phyloP scores from a whole-genome alignment of 1,140 invertebrate species.

The Ceratoteleas bidentatus region DNA sequence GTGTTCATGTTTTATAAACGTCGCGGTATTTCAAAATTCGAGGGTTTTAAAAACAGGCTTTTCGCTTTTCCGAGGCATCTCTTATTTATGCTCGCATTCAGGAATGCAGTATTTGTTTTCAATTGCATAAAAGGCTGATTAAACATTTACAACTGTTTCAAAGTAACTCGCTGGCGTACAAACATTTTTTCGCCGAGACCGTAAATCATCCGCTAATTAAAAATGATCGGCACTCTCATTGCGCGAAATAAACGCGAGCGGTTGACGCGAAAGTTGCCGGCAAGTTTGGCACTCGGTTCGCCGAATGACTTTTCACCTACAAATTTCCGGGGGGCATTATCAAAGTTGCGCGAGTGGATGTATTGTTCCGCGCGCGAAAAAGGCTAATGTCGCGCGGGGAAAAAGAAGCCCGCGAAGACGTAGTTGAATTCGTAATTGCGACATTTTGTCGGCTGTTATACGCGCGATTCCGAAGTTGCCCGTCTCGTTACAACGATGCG shows the following conservation, averaged over 20 bases:
- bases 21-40: too few species aligned
- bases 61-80: too few species aligned
- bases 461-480: slow-evolving; percentile 51
- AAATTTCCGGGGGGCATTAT: slow-evolving; percentile 27
- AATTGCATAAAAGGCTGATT: too few species aligned
- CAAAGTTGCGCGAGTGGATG: slow-evolving; percentile 31
- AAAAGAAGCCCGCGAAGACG: slow-evolving; percentile 24
- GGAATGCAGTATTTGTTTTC: too few species aligned
- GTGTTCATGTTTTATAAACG: too few species aligned
- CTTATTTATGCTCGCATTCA: too few species aligned
- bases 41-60: too few species aligned
- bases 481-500: slow-evolving; percentile 62
- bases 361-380: slow-evolving; percentile 29
- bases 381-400: slow-evolving; percentile 15
- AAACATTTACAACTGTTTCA: too few species aligned
- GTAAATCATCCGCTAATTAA: slow-evolving; percentile 8
- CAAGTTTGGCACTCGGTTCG: slow-evolving; percentile 7
- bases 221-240: not conserved
- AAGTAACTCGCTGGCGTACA: too few species aligned
- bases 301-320: slow-evolving; percentile 35
- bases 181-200: not conserved
- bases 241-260: not conserved
- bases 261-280: slow-evolving; percentile 11
- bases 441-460: slow-evolving; percentile 53
- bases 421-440: slow-evolving; percentile 55